Evolutionary conservation across 2,888 invertebrate species (phyloP).

Genomic region (Mythimna loreyi): DNA sequence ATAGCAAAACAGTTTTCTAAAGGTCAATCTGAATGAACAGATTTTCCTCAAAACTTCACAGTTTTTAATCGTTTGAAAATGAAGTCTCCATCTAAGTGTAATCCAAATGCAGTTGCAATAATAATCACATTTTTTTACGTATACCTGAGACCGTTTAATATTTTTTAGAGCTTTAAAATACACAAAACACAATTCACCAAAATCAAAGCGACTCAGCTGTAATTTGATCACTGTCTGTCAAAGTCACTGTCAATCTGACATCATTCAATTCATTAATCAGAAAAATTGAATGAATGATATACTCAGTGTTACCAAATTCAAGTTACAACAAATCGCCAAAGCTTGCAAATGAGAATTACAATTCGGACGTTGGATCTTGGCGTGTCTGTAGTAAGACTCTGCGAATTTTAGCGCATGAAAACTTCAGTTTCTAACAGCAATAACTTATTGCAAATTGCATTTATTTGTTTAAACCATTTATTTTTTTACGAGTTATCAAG

Average conservation of each 20-base stretch:
- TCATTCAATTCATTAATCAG: not conserved
- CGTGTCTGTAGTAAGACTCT: too few species aligned
- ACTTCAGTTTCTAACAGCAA: too few species aligned
- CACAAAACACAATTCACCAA: not conserved
- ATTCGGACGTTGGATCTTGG: too few species aligned
- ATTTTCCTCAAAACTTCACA: not conserved
- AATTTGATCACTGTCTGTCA: constrained; percentile 10
- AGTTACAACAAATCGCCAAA: not conserved
- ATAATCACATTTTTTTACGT: not conserved
- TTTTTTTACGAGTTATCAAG: too few species aligned
- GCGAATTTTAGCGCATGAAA: too few species aligned
- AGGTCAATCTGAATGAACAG: constrained; percentile 17
- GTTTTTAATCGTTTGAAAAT: not conserved
- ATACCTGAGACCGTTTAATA: not conserved
- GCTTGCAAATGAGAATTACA: not conserved
- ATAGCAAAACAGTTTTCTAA: constrained; percentile 7
- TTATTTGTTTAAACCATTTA: too few species aligned
- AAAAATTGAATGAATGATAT: not conserved
- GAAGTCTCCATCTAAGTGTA: not conserved
- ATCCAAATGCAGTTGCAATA: not conserved
- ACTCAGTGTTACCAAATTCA: not conserved
- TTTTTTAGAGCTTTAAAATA: not conserved
- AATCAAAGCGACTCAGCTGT: not conserved
- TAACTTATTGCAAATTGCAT: too few species aligned
- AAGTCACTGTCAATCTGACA: not conserved